phyloP scores from a whole-genome alignment of 2,113 vertebrate species.

The Callipepla californica region DNA sequence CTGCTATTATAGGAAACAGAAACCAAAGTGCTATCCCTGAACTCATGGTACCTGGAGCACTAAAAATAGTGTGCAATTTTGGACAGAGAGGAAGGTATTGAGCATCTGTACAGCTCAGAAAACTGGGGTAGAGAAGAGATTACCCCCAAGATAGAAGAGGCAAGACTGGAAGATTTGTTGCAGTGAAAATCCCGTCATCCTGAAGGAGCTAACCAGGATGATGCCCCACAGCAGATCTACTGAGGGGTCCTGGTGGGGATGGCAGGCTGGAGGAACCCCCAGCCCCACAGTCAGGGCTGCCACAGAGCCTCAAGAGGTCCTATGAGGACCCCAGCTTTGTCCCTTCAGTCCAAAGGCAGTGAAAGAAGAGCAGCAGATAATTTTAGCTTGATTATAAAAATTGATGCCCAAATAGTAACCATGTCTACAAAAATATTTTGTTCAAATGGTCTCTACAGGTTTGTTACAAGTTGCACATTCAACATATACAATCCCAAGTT shows the following conservation, averaged over 20 bases:
- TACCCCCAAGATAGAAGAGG: not conserved
- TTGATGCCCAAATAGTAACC: accelerated
- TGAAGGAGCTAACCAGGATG: not conserved
- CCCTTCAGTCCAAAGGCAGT: not conserved
- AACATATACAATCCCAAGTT: not conserved
- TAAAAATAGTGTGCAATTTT: not conserved
- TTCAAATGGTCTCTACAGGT: not conserved
- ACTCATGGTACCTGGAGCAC: accelerated
- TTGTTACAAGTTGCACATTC: not conserved
- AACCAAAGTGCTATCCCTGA: not conserved
- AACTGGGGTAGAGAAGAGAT: not conserved
- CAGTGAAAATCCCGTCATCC: not conserved
- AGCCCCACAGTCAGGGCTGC: not conserved
- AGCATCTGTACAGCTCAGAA: not conserved
- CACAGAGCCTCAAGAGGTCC: not conserved
- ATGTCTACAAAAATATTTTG: not conserved
- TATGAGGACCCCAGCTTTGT: accelerated
- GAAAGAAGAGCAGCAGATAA: not conserved
- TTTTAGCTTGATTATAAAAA: not conserved
- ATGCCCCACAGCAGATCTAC: not conserved
- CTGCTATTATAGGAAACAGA: not conserved
- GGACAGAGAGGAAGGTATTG: not conserved
- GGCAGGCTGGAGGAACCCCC: not conserved
- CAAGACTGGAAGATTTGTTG: not conserved
- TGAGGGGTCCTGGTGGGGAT: not conserved